Evolutionary conservation across 2,113 vertebrate genomes (phyloP), one percentile per base, ranked within the genome.

Genomic region (Microcebus jonahi): DNA sequence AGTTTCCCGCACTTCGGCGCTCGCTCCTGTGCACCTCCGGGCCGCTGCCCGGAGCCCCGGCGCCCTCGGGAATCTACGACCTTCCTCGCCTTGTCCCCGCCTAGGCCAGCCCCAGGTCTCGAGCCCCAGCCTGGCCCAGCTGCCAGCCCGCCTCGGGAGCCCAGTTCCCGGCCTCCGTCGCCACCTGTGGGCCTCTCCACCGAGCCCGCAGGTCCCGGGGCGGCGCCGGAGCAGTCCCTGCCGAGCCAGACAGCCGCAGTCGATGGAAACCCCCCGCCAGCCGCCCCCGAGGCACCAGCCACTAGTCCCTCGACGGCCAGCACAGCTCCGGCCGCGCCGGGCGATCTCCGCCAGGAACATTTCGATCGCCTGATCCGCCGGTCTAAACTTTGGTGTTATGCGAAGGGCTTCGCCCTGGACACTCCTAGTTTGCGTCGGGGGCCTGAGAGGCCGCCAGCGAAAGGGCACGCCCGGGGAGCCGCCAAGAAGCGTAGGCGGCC

Each of bases 321-420:
- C 94, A 71, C 21, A 11, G 0, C 95, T 14, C 59, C 75, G 36
- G 79, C 87, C 42, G 95, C 85, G 12, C 21, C 85, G 6, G 95
- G 68, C 25, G 98, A 98, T 10, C 97, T 97, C 18, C 97, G 98
- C 0, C 95, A 98, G 94, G 98, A 98, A 29, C 98, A 98, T 59
- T 99, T 99, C 17, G 98, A 99, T 91, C 96, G 98, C 36, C 94
- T 99, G 39, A 99, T 99, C 97, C 97, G 99, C 63, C 98, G 95
- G 0, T 99, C 98, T 82, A 99, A 99, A 91, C 98, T 99, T 13
- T 99, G 98, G 99, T 99, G 99, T 83, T 99, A 99, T 2, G 99
- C 98, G 23, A 98, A 98, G 42, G 98, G 98, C 0, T 99, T 98
- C 94, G 98, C 98, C 83, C 70, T 98, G 94, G 98, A 99, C 92